Conservation (phyloP, 1,140 invertebrate genomes). For the Panagrolaimus sp. region DNA sequence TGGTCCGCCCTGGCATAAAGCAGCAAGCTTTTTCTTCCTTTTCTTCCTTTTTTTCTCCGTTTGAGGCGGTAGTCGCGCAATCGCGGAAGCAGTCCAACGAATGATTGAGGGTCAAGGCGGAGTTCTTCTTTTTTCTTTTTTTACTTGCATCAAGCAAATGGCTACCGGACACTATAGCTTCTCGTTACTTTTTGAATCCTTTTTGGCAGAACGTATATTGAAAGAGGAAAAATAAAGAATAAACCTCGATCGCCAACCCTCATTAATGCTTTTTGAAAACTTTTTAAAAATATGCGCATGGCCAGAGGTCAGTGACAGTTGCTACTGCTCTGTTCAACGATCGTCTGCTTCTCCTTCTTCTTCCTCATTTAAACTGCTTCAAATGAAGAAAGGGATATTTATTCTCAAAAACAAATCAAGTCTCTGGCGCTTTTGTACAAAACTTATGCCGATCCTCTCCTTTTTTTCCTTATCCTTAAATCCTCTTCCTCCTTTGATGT, state of each 20-base stretch:
- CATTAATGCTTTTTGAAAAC: too few species aligned
- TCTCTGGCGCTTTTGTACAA: slow-evolving; percentile 1
- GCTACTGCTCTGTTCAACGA: neutral
- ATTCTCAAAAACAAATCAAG: too few species aligned
- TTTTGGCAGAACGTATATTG: neutral
- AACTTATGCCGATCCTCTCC: slow-evolving; percentile 14
- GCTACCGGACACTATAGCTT: slow-evolving; percentile 5
- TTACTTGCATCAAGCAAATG: neutral
- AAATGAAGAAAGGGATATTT: too few species aligned
- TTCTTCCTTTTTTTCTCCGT: neutral
- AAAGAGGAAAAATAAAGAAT: neutral
- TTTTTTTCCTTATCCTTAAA: neutral
- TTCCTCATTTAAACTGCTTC: neutral
- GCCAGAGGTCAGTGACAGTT: slow-evolving; percentile 16
- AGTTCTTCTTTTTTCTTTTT: neutral
- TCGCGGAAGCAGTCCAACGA: slow-evolving; percentile 7
- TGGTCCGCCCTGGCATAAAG: slow-evolving; percentile 13
- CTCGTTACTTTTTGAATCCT: neutral
- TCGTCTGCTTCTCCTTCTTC: neutral
- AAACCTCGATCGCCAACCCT: neutral
- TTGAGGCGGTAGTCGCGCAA: neutral
- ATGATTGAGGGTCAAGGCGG: slow-evolving; percentile 17
- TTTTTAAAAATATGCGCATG: slow-evolving; percentile 7
- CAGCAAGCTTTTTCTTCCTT: neutral
- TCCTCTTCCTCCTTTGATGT: neutral